Evolutionary conservation across 1,140 invertebrate species (phyloP).

Genomic region (Anadara kagoshimensis): DNA sequence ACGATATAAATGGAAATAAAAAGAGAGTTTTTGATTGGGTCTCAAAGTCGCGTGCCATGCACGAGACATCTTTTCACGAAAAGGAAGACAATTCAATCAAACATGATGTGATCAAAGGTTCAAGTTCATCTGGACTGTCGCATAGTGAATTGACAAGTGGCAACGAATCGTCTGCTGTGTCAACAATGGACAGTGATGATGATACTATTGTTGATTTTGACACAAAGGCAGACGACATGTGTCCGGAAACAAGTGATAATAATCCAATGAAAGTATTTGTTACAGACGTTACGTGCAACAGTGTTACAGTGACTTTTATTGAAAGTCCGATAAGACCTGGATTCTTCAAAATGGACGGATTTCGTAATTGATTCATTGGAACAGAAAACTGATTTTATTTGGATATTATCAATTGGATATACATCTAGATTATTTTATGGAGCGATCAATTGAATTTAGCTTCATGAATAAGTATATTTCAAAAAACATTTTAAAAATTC

Average conservation of each 20-base stretch:
- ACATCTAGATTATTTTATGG: too few relatives aligned
- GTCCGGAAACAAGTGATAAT: neutral
- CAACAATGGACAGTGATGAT: conserved; percentile 21
- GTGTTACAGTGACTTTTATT: conserved; percentile 54
- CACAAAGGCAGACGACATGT: neutral
- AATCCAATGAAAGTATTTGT: conserved; percentile 34
- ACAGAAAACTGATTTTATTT: too few relatives aligned
- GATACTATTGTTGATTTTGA: neutral
- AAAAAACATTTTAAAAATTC: too few relatives aligned
- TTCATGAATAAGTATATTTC: too few relatives aligned
- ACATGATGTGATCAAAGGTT: neutral
- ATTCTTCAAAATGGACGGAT: conserved; percentile 48
- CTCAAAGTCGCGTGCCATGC: conserved; percentile 5
- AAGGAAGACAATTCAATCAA: neutral
- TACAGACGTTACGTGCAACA: conserved; percentile 57
- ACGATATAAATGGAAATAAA: too few relatives aligned
- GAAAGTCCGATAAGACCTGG: conserved; percentile 55
- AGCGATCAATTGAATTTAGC: too few relatives aligned
- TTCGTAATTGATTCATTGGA: too few relatives aligned
- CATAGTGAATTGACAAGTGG: neutral
- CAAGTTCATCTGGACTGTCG: neutral
- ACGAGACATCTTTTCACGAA: conserved; percentile 14
- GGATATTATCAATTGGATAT: too few relatives aligned
- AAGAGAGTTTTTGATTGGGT: conserved; percentile 27
- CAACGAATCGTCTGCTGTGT: conserved; percentile 10